Evolutionary conservation across 2,797 vertebrate genomes (phyloP).

Genomic region (Coccyzus lansbergi): DNA sequence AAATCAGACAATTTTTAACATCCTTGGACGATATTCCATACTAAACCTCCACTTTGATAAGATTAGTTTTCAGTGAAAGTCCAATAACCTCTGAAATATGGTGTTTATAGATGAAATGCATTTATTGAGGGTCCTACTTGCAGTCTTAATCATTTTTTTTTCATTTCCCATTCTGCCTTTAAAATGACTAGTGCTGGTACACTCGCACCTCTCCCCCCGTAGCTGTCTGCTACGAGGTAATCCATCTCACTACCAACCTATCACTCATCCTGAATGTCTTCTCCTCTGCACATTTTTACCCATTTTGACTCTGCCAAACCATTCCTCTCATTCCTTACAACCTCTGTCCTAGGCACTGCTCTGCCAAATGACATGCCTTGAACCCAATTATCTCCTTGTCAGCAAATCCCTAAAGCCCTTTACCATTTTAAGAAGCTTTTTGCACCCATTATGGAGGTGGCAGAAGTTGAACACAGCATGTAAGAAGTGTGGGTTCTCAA

Average conservation of each 20-base stretch:
- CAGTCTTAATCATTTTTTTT: neutral
- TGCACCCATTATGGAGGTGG: neutral
- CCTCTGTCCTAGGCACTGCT: neutral
- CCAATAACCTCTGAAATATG: neutral
- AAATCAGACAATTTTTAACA: neutral
- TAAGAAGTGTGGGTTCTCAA: neutral
- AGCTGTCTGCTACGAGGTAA: neutral
- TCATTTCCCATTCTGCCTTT: neutral
- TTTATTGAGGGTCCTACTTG: neutral
- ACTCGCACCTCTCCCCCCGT: neutral
- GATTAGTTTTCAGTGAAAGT: neutral
- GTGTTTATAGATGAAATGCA: neutral
- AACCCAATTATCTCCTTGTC: neutral
- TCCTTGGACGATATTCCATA: neutral
- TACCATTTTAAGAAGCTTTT: conserved; percentile 9
- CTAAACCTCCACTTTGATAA: neutral
- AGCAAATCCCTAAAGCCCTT: neutral
- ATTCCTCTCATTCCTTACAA: neutral
- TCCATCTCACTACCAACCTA: neutral
- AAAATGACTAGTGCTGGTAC: neutral
- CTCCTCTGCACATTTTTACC: neutral
- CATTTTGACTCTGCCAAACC: neutral
- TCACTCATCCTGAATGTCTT: neutral
- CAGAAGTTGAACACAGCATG: neutral
- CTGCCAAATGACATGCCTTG: neutral